phyloP scores from a whole-genome alignment of 2,113 vertebrate species.

The Catharus fuscescens region DNA sequence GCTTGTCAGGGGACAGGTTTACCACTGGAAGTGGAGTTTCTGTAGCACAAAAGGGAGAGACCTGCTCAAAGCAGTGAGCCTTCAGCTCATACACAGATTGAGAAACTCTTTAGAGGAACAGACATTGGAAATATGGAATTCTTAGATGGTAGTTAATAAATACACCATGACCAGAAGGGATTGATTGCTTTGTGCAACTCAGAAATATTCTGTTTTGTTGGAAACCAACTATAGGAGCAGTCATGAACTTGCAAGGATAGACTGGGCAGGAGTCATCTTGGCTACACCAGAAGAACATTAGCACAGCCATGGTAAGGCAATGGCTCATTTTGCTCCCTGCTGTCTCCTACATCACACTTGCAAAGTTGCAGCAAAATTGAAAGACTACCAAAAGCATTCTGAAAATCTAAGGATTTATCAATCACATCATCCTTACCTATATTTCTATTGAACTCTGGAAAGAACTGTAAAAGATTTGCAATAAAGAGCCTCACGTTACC shows the following conservation, averaged over 20 bases:
- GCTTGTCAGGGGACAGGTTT: not conserved
- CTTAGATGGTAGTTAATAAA: not conserved
- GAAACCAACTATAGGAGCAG: not conserved
- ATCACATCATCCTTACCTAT: not conserved
- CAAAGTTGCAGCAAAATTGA: not conserved
- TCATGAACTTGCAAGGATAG: not conserved
- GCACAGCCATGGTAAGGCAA: not conserved
- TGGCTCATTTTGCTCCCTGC: not conserved
- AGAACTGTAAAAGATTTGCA: not conserved
- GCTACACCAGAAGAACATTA: not conserved
- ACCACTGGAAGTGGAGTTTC: not conserved
- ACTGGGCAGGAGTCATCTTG: not conserved
- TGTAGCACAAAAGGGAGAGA: not conserved
- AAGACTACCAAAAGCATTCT: not conserved
- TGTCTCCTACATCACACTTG: not conserved
- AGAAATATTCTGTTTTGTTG: not conserved
- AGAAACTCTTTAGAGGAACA: not conserved
- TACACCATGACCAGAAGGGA: accelerated
- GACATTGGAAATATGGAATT: not conserved
- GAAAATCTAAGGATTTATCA: not conserved
- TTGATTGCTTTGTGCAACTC: not conserved
- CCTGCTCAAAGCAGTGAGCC: not conserved
- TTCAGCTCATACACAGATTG: not conserved
- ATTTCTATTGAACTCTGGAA: not conserved
- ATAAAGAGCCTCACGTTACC: not conserved